Conservation (phyloP, 1,140 invertebrate species). For the Drosophila orosa region DNA sequence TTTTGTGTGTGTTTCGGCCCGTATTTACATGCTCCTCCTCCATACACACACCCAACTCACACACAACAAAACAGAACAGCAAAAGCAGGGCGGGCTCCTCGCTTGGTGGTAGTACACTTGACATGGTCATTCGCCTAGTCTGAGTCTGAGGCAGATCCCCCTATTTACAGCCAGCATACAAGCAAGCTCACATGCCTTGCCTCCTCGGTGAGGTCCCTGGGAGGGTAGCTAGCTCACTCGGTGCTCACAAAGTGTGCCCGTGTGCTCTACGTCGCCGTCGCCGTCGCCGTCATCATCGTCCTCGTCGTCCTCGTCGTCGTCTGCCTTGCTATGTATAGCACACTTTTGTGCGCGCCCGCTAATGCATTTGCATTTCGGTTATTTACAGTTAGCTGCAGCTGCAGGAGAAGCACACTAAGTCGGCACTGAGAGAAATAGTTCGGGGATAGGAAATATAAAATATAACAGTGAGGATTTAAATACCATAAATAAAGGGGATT, state of each 20-base stretch:
- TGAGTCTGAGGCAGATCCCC: conserved; percentile 24
- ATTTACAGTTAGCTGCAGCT: conserved; percentile 54
- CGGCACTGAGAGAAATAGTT: conserved; percentile 17
- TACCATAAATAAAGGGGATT: neutral
- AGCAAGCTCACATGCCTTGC: conserved; percentile 28
- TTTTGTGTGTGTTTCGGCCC: conserved; percentile 31
- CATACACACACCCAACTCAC: neutral
- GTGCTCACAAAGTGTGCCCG: conserved; percentile 6
- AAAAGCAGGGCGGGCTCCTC: conserved; percentile 23
- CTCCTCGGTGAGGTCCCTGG: neutral
- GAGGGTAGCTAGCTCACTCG: conserved; percentile 5
- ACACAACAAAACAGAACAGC: conserved; percentile 11
- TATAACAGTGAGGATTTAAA: neutral
- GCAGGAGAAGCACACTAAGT: conserved; percentile 7
- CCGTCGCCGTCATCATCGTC: conserved; percentile 12
- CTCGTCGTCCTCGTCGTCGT: conserved; percentile 9
- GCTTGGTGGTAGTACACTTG: conserved; percentile 46
- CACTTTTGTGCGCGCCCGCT: conserved; percentile 59
- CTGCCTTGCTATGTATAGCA: conserved; percentile 41
- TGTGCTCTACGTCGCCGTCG: conserved; percentile 8
- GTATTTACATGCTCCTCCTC: conserved; percentile 31
- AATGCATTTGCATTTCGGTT: conserved; percentile 75
- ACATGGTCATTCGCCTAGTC: conserved; percentile 68
- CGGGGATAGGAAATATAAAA: neutral
- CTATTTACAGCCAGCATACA: conserved; percentile 66